Percentiles rank a stretch among this genome's conserved stretches.
These are phyloP conservation scores for Axea sp. DNA, from an alignment of 2,888 invertebrate species.

Conservation along the genomic window DNA sequence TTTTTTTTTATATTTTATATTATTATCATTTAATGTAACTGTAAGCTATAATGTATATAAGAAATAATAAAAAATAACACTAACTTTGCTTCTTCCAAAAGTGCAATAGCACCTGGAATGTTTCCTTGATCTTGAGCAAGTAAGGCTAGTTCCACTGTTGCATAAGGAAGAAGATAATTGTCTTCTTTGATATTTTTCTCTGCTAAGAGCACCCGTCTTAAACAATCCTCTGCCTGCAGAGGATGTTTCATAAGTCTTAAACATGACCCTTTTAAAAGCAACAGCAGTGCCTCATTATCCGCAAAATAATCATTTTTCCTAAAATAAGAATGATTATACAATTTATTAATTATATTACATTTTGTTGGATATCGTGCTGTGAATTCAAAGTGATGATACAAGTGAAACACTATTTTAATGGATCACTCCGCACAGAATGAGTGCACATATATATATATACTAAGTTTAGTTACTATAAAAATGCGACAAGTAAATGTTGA, in stretches of 20 bases:
- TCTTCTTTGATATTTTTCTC: conserved; percentile 90
- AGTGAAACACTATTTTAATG: too few species aligned
- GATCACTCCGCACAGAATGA: too few species aligned
- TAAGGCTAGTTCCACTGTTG: conserved; percentile 91
- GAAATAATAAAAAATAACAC: conserved; percentile 64
- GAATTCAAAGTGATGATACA: too few species aligned
- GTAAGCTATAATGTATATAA: too few species aligned
- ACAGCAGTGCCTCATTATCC: conserved; percentile 88
- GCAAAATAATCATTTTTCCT: conserved; percentile 81
- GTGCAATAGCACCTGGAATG: conserved; percentile 83
- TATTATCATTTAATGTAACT: too few species aligned
- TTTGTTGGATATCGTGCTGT: too few species aligned
- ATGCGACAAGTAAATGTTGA: too few species aligned
- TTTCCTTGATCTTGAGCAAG: conserved; percentile 87
- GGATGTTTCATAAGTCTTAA: conserved; percentile 88
- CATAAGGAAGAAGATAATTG: conserved; percentile 90
- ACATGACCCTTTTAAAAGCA: conserved; percentile 91
- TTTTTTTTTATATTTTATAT: too few species aligned
- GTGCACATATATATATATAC: too few species aligned
- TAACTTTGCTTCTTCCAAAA: conserved; percentile 92
- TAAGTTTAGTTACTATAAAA: too few species aligned
- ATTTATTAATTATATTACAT: too few species aligned
- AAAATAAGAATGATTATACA: too few species aligned
- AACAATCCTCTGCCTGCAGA: conserved; percentile 88
- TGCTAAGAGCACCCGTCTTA: conserved; percentile 83